These are phyloP conservation scores for Zaprionus kolodkinae DNA, from an alignment of 1,140 invertebrate genomes.

Conservation along the genomic window DNA sequence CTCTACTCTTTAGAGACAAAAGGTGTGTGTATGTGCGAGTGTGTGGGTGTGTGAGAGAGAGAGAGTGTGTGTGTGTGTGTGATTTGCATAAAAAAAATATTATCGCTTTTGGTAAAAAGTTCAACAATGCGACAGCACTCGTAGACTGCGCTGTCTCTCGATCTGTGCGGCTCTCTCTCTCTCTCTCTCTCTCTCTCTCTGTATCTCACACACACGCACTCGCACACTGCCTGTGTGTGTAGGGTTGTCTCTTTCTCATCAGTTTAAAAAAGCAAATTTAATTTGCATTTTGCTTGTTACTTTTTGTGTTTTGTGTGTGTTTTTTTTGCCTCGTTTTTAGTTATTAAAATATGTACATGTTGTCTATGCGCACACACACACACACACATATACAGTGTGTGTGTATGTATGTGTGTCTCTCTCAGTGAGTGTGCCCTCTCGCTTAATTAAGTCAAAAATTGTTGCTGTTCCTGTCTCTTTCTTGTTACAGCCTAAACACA, in stretches of 20 bases:
- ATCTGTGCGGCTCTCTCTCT: neutral
- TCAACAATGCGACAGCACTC: slow-evolving; percentile 68
- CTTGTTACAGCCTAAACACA: slow-evolving; percentile 22
- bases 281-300: slow-evolving; percentile 37
- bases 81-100: slow-evolving; percentile 62
- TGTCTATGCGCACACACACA: slow-evolving; percentile 61
- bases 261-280: slow-evolving; percentile 40
- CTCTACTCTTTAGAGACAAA: slow-evolving; percentile 16
- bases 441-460: slow-evolving; percentile 77
- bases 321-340: slow-evolving; percentile 64
- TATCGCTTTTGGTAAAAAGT: slow-evolving; percentile 73
- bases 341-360: slow-evolving; percentile 81
- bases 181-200: neutral
- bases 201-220: neutral
- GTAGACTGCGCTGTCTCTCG: slow-evolving; percentile 18
- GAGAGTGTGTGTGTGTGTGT: slow-evolving; percentile 11
- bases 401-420: slow-evolving; percentile 13
- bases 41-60: slow-evolving; percentile 2
- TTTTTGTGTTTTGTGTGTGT: slow-evolving; percentile 5
- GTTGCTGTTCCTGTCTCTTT: slow-evolving; percentile 48
- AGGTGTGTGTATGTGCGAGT: slow-evolving; percentile 21
- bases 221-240: slow-evolving; percentile 1
- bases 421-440: slow-evolving; percentile 32
- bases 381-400: slow-evolving; percentile 11
- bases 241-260: slow-evolving; percentile 60